Conservation (phyloP, 2,888 invertebrate genomes). For the Lasioglossum morio region DNA sequence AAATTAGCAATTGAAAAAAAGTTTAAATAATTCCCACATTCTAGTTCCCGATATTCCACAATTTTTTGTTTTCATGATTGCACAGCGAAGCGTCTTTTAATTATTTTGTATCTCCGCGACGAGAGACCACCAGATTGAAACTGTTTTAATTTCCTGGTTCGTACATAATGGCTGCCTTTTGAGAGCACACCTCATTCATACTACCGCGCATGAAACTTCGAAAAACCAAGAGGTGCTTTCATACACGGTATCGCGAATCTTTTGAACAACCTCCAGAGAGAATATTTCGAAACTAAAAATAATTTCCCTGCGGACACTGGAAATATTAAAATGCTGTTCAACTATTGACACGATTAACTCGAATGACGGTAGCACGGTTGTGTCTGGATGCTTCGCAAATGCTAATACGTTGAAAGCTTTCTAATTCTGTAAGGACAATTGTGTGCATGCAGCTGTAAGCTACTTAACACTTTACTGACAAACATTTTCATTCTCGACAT, state of each 20-base stretch:
- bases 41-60: neutral
- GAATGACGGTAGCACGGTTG: neutral
- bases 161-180: neutral
- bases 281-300: neutral
- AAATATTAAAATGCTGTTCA: constrained; percentile 1
- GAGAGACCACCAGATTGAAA: neutral
- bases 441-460: neutral
- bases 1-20: neutral
- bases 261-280: neutral
- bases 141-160: neutral
- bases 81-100: neutral
- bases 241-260: neutral
- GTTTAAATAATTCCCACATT: neutral
- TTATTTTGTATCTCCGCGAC: neutral
- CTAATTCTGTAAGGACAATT: neutral
- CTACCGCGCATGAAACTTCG: neutral
- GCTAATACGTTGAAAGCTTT: neutral
- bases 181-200: neutral
- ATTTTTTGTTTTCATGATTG: neutral
- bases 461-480: too few relatives aligned
- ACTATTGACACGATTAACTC: neutral
- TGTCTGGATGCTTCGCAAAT: neutral
- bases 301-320: neutral
- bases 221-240: neutral
- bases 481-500: neutral